Percentiles rank a stretch among this genome's conserved stretches.
These are phyloP conservation scores for Ctenopoma kingsleyae DNA, from an alignment of 2,797 vertebrate species.

Conservation along the genomic window DNA sequence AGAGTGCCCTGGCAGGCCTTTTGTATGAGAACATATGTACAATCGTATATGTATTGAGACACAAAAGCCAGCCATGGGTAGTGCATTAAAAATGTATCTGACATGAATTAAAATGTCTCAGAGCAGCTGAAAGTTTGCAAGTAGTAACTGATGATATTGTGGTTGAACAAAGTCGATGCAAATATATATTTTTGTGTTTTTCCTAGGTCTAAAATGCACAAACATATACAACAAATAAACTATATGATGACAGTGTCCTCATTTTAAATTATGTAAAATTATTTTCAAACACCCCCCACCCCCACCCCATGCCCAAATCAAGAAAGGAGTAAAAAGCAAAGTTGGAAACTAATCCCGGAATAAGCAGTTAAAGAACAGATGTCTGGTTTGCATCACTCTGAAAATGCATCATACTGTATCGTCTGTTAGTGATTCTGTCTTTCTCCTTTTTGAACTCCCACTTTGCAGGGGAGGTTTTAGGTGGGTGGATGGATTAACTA, in stretches of 20 bases:
- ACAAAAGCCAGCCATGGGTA: slow-evolving; percentile 6
- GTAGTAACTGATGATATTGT: slow-evolving; percentile 1
- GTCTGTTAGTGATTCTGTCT: slow-evolving; percentile 37
- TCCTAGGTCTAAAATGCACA: not conserved
- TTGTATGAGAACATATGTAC: slow-evolving; percentile 11
- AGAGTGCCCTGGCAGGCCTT: slow-evolving; percentile 22
- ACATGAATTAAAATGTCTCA: slow-evolving; percentile 3
- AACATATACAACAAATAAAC: not conserved
- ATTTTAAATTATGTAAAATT: slow-evolving; percentile 2
- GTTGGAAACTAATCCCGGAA: slow-evolving; percentile 37
- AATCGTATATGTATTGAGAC: slow-evolving; percentile 16
- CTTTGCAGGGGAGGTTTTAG: slow-evolving; percentile 34
- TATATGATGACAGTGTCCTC: not conserved
- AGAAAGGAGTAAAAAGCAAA: not conserved
- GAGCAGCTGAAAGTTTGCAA: slow-evolving; percentile 1
- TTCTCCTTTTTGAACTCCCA: slow-evolving; percentile 43
- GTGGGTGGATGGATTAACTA: slow-evolving; percentile 53
- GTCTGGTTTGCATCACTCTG: slow-evolving; percentile 51
- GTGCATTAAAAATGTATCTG: not conserved
- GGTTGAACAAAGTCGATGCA: slow-evolving; percentile 16
- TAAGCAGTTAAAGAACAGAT: slow-evolving; percentile 54
- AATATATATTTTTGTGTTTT: slow-evolving; percentile 1
- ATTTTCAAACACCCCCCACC: too few species aligned
- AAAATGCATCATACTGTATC: slow-evolving; percentile 39
- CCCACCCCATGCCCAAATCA: not conserved